phyloP scores from a whole-genome alignment of 2,888 invertebrate genomes.

The Notocelia uddmanniana region DNA sequence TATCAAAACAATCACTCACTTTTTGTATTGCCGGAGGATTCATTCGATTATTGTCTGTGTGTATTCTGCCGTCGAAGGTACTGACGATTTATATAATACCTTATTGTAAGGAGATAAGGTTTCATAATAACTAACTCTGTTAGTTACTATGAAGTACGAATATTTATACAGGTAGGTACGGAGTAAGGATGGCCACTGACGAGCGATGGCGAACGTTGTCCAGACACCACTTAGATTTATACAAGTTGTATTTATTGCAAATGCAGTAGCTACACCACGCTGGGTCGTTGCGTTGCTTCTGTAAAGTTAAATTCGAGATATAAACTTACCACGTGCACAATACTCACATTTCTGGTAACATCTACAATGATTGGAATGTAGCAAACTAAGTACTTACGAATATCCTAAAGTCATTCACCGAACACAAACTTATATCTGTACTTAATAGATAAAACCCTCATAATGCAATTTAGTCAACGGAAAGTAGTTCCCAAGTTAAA shows the following conservation, averaged over 20 bases:
- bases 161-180: background rate
- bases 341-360: background rate
- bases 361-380: background rate
- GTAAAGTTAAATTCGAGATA: too few relatives aligned
- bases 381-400: too few relatives aligned
- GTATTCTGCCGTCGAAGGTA: background rate
- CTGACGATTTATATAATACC: background rate
- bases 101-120: slow-evolving; percentile 1
- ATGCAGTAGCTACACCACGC: too few relatives aligned
- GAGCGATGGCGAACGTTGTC: background rate
- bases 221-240: too few relatives aligned
- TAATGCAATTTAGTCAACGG: too few relatives aligned
- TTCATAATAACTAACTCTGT: background rate
- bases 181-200: slow-evolving; percentile 3
- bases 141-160: background rate
- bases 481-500: too few relatives aligned
- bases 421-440: too few relatives aligned
- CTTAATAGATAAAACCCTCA: too few relatives aligned
- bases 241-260: too few relatives aligned
- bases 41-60: background rate
- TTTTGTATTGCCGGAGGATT: background rate
- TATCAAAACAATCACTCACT: slow-evolving; percentile 33
- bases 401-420: background rate
- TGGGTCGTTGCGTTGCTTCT: too few relatives aligned
- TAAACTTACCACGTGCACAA: too few relatives aligned